Percentiles rank a stretch among this genome's conserved stretches.
Conservation (phyloP, 2,888 invertebrate species). For the Aquatica leii region DNA sequence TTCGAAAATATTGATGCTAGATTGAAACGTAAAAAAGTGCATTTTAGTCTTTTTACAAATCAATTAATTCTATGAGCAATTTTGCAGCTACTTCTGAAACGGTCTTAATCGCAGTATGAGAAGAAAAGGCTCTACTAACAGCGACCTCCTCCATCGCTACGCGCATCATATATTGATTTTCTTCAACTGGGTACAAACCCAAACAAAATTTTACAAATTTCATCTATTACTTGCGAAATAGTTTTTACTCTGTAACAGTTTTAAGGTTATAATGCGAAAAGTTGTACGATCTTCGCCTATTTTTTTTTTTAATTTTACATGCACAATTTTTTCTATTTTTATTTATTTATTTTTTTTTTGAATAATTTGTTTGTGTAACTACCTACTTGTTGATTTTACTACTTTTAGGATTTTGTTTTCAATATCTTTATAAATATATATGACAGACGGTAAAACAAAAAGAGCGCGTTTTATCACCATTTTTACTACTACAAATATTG, state of each 20-base stretch:
- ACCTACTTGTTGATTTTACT: conserved; percentile 36
- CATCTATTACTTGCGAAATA: conserved; percentile 36
- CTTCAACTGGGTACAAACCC: conserved; percentile 40
- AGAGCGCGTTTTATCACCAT: conserved; percentile 14
- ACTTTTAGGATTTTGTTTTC: conserved; percentile 27
- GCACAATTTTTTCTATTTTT: conserved; percentile 25
- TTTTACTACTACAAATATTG: conserved; percentile 7
- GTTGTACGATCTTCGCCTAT: conserved; percentile 31
- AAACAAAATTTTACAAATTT: conserved; percentile 38
- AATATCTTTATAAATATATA: conserved; percentile 25
- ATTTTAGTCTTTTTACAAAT: no score
- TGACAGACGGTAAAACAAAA: conserved; percentile 19
- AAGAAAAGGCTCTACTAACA: conserved; percentile 26
- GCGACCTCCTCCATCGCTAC: conserved; percentile 37
- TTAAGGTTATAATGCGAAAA: conserved; percentile 41
- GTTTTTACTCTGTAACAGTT: conserved; percentile 44
- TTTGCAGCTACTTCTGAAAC: conserved; percentile 11
- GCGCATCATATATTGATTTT: conserved; percentile 48
- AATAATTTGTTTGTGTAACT: conserved; percentile 35
- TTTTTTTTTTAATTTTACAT: conserved; percentile 34
- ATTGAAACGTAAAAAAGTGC: no score
- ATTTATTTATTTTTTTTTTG: conserved; percentile 28
- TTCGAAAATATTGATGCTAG: no score
- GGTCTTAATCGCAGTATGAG: conserved; percentile 22
- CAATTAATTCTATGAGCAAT: no score